Percentiles rank a stretch among this genome's conserved stretches.
Conservation (phyloP, 1,140 invertebrate species). For the Leucophenga varia region DNA sequence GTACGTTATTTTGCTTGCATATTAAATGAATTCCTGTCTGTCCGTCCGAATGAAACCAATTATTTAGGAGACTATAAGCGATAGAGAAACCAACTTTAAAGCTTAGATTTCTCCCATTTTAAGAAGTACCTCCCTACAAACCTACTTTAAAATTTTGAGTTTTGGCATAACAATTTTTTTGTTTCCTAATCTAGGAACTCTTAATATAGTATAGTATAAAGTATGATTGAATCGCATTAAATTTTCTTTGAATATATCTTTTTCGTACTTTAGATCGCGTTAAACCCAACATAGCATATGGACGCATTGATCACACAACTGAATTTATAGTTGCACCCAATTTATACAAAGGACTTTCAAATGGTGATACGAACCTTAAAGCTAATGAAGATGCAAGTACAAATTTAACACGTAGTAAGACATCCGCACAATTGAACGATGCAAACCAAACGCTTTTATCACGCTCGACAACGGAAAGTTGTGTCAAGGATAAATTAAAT, state of each 20-base stretch:
- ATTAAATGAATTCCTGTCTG: too few species aligned
- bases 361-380: constrained; percentile 23
- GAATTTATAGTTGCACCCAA: constrained; percentile 50
- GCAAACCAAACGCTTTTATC: constrained; percentile 10
- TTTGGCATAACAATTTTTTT: too few species aligned
- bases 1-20: too few species aligned
- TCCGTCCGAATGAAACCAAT: too few species aligned
- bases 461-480: constrained; percentile 38
- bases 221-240: background rate
- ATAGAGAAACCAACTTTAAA: too few species aligned
- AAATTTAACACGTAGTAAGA: constrained; percentile 37
- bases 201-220: background rate
- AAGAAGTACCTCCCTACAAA: too few species aligned
- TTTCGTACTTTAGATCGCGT: constrained; percentile 35
- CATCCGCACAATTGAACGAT: constrained; percentile 30
- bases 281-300: constrained; percentile 42
- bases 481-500: constrained; percentile 34
- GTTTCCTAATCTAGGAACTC: background rate
- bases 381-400: constrained; percentile 4
- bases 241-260: background rate
- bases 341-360: constrained; percentile 36
- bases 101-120: too few species aligned
- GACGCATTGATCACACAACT: constrained; percentile 50
- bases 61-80: too few species aligned
- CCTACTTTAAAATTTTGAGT: too few species aligned